phyloP scores from a whole-genome alignment of 64 coral and sea anemone genomes.

The Montipora foliosa region DNA sequence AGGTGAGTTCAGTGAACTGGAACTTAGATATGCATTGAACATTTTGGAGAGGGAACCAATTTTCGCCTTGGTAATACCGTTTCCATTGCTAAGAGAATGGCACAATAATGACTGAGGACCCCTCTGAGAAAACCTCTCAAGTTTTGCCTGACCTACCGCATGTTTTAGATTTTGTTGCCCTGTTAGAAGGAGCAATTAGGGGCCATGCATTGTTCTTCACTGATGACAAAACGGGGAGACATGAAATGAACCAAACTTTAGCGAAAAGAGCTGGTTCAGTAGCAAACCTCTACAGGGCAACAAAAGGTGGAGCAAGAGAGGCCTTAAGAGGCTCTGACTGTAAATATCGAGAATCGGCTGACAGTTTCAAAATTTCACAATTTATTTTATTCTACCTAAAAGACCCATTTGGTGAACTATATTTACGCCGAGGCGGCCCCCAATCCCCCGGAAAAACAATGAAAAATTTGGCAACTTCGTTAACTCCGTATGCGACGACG shows the following conservation, averaged over 20 bases:
- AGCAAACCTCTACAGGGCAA: constrained; percentile 33
- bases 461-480: no score
- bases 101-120: not conserved
- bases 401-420: no score
- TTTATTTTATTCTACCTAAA: no score
- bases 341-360: no score
- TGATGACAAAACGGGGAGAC: constrained; percentile 29
- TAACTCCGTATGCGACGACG: no score
- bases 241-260: constrained; percentile 46
- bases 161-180: constrained; percentile 17
- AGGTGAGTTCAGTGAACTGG: constrained; percentile 48
- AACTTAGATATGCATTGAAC: constrained; percentile 49
- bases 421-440: no score
- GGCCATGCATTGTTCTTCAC: constrained; percentile 11
- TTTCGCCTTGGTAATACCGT: constrained; percentile 63
- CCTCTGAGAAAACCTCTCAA: constrained; percentile 2
- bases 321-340: no score
- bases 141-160: not conserved
- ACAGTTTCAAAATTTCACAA: no score
- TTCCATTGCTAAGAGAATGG: constrained; percentile 54
- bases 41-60: constrained; percentile 25
- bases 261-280: constrained; percentile 40
- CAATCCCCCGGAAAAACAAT: no score
- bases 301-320: constrained; percentile 44
- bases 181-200: constrained; percentile 16